Conservation (phyloP, 2,888 invertebrate genomes). For the Erebia palarica region DNA sequence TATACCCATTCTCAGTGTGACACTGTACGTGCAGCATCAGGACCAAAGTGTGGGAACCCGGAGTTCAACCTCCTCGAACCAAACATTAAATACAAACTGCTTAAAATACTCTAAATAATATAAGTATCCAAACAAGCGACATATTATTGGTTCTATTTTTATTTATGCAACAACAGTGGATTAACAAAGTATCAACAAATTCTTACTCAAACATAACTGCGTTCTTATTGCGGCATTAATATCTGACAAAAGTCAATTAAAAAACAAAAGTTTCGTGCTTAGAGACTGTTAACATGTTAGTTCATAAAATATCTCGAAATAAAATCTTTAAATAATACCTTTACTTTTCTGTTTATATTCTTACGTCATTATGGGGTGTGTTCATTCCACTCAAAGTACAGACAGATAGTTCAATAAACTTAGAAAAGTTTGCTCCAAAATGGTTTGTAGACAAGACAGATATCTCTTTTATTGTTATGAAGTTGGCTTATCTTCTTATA, state of each 20-base stretch:
- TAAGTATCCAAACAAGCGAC: not conserved
- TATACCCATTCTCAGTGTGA: too few species aligned
- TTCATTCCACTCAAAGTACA: not conserved
- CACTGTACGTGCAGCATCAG: too few species aligned
- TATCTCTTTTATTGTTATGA: too few species aligned
- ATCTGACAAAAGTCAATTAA: constrained; percentile 36
- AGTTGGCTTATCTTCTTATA: too few species aligned
- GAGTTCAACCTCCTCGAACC: too few species aligned
- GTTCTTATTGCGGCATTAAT: constrained; percentile 30
- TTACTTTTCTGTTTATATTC: constrained; percentile 26
- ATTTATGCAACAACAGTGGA: not conserved
- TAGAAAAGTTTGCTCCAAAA: too few species aligned
- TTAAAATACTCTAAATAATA: not conserved
- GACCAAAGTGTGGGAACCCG: too few species aligned
- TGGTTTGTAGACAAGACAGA: too few species aligned
- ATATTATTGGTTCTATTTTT: too few species aligned
- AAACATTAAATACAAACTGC: not conserved
- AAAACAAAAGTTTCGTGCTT: constrained; percentile 38
- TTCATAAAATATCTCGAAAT: constrained; percentile 38
- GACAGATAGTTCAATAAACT: not conserved
- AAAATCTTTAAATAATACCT: constrained; percentile 28
- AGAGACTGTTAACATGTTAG: constrained; percentile 38
- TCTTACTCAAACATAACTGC: constrained; percentile 16
- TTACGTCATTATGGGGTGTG: constrained; percentile 5
- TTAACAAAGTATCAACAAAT: not conserved